These are phyloP conservation scores for Oncorhynchus gorbuscha DNA, from an alignment of 2,113 vertebrate genomes.

Conservation along the genomic window DNA sequence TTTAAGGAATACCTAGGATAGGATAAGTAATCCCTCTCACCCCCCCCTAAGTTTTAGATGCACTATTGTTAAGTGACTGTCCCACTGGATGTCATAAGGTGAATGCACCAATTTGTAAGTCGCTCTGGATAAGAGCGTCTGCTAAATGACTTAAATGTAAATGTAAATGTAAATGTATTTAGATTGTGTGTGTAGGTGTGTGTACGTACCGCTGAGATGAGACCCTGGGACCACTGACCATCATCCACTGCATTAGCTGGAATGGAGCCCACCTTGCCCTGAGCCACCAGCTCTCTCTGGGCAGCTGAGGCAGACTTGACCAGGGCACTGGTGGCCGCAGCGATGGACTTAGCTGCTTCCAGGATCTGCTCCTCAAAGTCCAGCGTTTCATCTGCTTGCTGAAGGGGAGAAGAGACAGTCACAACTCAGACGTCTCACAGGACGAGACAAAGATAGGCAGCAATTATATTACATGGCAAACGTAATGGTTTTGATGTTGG, in stretches of 20 bases:
- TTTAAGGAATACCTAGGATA: no score
- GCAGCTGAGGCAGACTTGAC: constrained; percentile 97
- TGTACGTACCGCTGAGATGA: constrained; percentile 95
- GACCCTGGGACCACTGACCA: constrained; percentile 98
- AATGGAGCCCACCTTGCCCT: constrained; percentile 98
- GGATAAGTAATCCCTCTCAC: no score
- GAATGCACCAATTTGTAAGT: no score
- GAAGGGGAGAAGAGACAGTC: constrained; percentile 31
- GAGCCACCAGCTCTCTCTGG: constrained; percentile 96
- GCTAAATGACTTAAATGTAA: no score
- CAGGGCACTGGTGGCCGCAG: constrained; percentile 95
- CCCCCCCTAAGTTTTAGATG: no score
- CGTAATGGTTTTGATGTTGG: no score
- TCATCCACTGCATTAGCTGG: constrained; percentile 96
- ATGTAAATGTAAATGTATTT: no score
- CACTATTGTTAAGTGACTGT: no score
- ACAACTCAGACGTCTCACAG: not conserved
- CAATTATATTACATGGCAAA: no score
- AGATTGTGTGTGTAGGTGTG: not conserved
- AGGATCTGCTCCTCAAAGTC: constrained; percentile 99
- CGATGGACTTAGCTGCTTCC: constrained; percentile 97
- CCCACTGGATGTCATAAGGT: no score
- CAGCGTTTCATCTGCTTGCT: constrained; percentile 96
- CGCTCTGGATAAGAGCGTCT: no score
- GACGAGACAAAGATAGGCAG: not conserved